Conservation (phyloP, 1,140 invertebrate species). For the Diorhabda carinulata region DNA sequence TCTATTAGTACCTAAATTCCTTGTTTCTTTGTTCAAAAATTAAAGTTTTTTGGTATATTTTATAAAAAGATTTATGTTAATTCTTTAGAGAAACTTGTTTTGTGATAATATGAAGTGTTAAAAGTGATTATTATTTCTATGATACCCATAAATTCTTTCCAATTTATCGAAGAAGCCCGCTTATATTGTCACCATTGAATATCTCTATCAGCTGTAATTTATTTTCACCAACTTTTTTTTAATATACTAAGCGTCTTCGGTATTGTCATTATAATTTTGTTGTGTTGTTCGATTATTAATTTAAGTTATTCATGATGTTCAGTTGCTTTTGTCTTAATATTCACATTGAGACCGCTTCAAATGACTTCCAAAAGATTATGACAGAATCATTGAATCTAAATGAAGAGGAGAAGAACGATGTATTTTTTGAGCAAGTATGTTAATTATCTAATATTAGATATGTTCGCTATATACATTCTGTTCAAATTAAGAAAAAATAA, state of each 20-base stretch:
- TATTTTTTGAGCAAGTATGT: constrained; percentile 50
- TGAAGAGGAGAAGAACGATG: constrained; percentile 43
- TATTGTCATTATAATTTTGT: constrained; percentile 1
- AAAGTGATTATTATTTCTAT: background rate
- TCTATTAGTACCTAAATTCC: background rate
- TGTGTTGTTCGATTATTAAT: background rate
- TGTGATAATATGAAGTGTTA: background rate
- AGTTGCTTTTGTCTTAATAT: constrained; percentile 54
- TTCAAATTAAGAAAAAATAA: constrained; percentile 8
- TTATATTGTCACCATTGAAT: background rate
- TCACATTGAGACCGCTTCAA: constrained; percentile 47
- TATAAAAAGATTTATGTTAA: background rate
- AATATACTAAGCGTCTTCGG: background rate
- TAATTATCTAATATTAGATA: constrained; percentile 18
- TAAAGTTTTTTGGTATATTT: background rate
- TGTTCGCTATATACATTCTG: background rate
- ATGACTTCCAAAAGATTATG: constrained; percentile 45
- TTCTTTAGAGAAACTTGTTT: background rate
- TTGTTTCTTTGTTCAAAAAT: constrained; percentile 3
- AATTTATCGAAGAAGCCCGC: background rate
- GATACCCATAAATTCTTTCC: background rate
- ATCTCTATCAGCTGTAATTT: constrained; percentile 1
- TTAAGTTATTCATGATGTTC: constrained; percentile 28
- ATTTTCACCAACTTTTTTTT: background rate
- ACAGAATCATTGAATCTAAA: constrained; percentile 45